Base-by-base conservation (phyloP, 2,888 invertebrate species). In the Esperia sulphurella region DNA sequence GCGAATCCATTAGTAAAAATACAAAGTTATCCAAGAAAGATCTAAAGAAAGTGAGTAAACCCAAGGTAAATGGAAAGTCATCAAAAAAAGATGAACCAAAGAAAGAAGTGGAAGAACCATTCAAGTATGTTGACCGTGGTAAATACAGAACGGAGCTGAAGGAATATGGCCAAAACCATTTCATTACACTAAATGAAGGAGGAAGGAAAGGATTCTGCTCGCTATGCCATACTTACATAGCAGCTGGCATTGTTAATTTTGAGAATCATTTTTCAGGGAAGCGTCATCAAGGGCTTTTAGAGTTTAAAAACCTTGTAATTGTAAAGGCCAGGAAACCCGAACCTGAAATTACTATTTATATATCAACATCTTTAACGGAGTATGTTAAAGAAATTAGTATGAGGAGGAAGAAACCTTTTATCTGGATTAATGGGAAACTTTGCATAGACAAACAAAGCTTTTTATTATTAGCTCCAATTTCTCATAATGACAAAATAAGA, bases 151-250 rank as follows among this genome's bases (percentile, higher is more conserved):
- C 65, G 0, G 65, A 74, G 41, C 45, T 79, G 8, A 65, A 75
- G 1, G 52, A 59, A 35, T 83, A 66, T 58, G 82, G 79, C 1
- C 71, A 55, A 50, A 49, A 58, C 6, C 59, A 79, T 47, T 65
- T 50, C 35, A 79, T 85, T 4, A 80, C 68, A 55, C 49, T 83
- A n/a, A 77, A 75, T 46, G 52, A 59, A 14, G 75, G 73, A 0
- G 82, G 79, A 0, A 63, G 68, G 38, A 70, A 65, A 47, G 81
- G 75, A 0, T 79, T 70, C 49, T 85, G 84, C 45, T 56, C 48
- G 0, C 8, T 83, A 7, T 85, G 84, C 50, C 63, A 74, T 31
- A 59, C 57, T n/a, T 58, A 56, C 13, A 45, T 82, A 5, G 68
- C 72, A 0, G 68, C 70, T 1, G 58, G 68, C 42, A 71, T 68